Evolutionary conservation across 64 coral and sea anemone species (phyloP).

Genomic region (Dendrophyllia cribrosa): DNA sequence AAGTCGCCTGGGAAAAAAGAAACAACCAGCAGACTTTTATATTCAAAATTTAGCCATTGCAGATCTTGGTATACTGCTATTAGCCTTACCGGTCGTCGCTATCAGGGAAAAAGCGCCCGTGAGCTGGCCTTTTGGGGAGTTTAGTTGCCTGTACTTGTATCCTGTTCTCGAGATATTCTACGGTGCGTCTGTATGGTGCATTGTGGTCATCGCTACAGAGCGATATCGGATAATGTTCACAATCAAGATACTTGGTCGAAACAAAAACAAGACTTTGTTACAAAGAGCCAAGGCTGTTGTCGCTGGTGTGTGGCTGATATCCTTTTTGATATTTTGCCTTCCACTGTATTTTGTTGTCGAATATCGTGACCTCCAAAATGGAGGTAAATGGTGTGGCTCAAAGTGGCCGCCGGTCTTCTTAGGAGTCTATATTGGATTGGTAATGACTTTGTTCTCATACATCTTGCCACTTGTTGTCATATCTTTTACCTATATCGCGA

Average conservation of each 20-base stretch:
- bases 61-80: constrained; percentile 50
- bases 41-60: constrained; percentile 60
- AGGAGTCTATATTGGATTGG: not conserved
- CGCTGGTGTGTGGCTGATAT: constrained; percentile 38
- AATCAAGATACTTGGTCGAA: not conserved
- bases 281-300: constrained; percentile 12
- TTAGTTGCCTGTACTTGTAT: constrained; percentile 53
- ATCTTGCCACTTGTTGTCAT: constrained; percentile 54
- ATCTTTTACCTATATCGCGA: constrained; percentile 47
- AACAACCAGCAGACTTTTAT: constrained; percentile 43
- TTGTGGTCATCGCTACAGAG: constrained; percentile 33
- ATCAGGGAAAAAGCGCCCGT: constrained; percentile 36
- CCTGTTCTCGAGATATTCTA: constrained; percentile 50
- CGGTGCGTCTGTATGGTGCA: constrained; percentile 68
- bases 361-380: not conserved
- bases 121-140: constrained; percentile 56
- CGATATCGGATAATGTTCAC: constrained; percentile 36
- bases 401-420: not conserved
- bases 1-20: constrained; percentile 8
- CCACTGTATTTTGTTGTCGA: constrained; percentile 52
- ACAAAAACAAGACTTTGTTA: not conserved
- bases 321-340: constrained; percentile 37
- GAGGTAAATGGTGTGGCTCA: constrained; percentile 4
- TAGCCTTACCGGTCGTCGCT: constrained; percentile 34
- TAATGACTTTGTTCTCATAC: constrained; percentile 21